Conservation (phyloP, 1,140 invertebrate genomes). For the Fopius arisanus region DNA sequence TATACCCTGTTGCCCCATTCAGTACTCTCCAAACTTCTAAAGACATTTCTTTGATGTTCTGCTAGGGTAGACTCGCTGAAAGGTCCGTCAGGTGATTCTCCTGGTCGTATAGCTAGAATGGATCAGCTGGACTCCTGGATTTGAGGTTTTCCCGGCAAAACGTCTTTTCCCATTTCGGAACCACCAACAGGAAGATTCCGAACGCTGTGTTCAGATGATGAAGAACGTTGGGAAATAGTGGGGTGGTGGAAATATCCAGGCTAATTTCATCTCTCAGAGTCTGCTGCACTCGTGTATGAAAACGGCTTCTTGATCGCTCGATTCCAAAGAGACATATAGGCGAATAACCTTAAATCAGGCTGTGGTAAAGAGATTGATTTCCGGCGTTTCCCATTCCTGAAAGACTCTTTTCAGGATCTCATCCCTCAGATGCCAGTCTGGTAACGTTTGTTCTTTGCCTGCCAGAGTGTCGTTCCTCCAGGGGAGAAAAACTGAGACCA, state of each 20-base stretch:
- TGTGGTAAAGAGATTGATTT: conserved; percentile 30
- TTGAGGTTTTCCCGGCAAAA: no score
- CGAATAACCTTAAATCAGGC: conserved; percentile 18
- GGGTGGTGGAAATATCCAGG: conserved; percentile 33
- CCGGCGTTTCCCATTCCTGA: conserved; percentile 23
- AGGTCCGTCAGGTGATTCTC: no score
- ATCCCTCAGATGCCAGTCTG: conserved; percentile 34
- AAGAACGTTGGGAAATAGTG: conserved; percentile 42
- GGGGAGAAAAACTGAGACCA: conserved; percentile 33
- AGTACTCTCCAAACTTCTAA: no score
- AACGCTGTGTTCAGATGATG: conserved; percentile 33
- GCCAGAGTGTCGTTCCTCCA: conserved; percentile 35
- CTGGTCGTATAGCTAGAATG: no score
- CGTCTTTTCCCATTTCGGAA: no score
- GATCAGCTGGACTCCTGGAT: no score
- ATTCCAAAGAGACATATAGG: conserved; percentile 23
- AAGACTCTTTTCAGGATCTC: conserved; percentile 26
- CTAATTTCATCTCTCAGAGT: neutral
- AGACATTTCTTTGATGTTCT: no score
- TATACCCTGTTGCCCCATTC: no score
- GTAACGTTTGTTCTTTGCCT: conserved; percentile 21
- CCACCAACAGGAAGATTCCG: neutral
- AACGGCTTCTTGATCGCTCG: conserved; percentile 1
- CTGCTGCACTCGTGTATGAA: conserved; percentile 20
- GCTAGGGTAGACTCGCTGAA: no score